Base-by-base conservation (phyloP, 2,888 invertebrate genomes). In the Resseliella maxima region DNA sequence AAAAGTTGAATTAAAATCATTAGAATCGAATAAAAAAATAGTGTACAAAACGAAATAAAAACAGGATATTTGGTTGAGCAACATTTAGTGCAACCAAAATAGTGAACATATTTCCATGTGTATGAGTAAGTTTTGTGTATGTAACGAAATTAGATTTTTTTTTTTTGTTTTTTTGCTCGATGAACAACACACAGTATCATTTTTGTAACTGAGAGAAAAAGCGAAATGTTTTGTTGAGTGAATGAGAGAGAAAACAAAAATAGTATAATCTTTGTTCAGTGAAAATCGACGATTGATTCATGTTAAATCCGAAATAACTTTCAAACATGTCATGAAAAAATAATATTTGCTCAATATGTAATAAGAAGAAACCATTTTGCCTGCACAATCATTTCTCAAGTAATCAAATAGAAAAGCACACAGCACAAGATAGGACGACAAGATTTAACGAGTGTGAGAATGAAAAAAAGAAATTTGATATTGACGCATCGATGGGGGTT, bases 91-190 rank as follows among this genome's bases (percentile, higher is more conserved):
- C n/a, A 72, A 35, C 72, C 72, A 27, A 72, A 72, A 72, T 72
- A 31, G 72, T 72, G 72, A 31, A 31, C 31, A 12, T 2, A 31
- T 31, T 72, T 72, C 15, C 72, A 18, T 50, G 72, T 72, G 35
- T 31, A 72, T 72, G 72, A 21, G 72, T 59, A 8, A n/a, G n/a
- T 59, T 27, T 1, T 59, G 59, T 59, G 59, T 59, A 59, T 59
- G 59, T 72, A 35, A 72, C 72, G 72, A 72, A 72, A 72, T 72
- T 72, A 72, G 31, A 72, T 72, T 72, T 72, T n/a, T 50, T n/a
- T n/a, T n/a, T n/a, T n/a, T n/a, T n/a, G n/a, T n/a, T n/a, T n/a
- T n/a, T n/a, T n/a, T n/a, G n/a, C n/a, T 72, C 31, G 72, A 72
- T 72, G 72, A 72, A n/a, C 72, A 35, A 18, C 10, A 12, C n/a